Conservation (phyloP, 1,140 invertebrate species). For the Drosophila ambigua region DNA sequence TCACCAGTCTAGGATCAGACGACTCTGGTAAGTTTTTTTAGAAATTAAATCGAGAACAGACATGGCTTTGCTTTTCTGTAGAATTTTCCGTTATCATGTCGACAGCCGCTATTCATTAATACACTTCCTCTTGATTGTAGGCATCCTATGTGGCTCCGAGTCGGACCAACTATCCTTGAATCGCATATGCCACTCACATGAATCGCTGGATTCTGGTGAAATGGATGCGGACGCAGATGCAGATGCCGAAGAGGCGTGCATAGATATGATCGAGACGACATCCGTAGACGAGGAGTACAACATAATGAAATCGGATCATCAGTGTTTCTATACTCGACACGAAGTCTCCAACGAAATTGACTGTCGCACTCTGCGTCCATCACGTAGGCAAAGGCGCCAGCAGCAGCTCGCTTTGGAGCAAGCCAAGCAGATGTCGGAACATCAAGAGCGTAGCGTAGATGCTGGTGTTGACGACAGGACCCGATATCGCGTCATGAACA, state of each 20-base stretch:
- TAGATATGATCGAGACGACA: slow-evolving; percentile 80
- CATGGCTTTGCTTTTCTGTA: slow-evolving; percentile 35
- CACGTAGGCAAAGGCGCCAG: slow-evolving; percentile 68
- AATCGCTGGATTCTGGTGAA: slow-evolving; percentile 89
- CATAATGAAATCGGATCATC: slow-evolving; percentile 70
- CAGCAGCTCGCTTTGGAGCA: slow-evolving; percentile 36
- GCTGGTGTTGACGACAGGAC: slow-evolving; percentile 50
- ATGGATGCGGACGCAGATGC: slow-evolving; percentile 86
- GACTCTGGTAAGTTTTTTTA: slow-evolving; percentile 87
- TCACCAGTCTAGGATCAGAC: slow-evolving; percentile 92
- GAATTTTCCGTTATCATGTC: slow-evolving; percentile 56
- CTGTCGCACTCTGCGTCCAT: slow-evolving; percentile 68
- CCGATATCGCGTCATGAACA: slow-evolving; percentile 82
- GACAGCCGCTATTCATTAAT: slow-evolving; percentile 17
- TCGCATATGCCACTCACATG: slow-evolving; percentile 86
- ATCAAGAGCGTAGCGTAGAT: slow-evolving; percentile 10
- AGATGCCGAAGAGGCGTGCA: slow-evolving; percentile 83
- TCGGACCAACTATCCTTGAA: slow-evolving; percentile 84
- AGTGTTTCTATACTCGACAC: slow-evolving; percentile 65
- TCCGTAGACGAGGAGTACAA: slow-evolving; percentile 83
- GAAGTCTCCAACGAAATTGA: slow-evolving; percentile 55
- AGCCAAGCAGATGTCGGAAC: slow-evolving; percentile 16
- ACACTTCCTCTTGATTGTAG: slow-evolving; percentile 57
- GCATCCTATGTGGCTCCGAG: slow-evolving; percentile 90
- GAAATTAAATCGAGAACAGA: neutral